Conservation (phyloP, 1,140 invertebrate species). For the Coptotermes formosanus region DNA sequence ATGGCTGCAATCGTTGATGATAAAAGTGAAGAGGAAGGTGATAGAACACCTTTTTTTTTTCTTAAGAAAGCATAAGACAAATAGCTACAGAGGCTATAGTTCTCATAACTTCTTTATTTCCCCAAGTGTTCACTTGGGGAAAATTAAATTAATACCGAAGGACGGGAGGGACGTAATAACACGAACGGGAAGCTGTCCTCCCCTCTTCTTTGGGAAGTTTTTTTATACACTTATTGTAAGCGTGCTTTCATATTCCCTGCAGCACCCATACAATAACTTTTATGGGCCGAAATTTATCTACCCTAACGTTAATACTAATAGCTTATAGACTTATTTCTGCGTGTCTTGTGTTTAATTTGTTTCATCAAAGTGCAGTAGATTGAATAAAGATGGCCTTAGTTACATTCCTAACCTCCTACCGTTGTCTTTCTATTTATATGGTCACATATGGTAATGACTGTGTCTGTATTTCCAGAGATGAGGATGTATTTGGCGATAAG, state of each 20-base stretch:
- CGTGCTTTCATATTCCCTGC: not conserved
- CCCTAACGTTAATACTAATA: too few species aligned
- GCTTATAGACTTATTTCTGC: too few species aligned
- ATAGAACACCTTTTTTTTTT: not conserved
- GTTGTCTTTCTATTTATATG: too few species aligned
- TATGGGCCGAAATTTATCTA: not conserved
- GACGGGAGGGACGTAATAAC: not conserved
- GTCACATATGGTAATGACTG: too few species aligned
- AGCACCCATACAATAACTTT: not conserved
- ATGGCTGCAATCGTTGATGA: not conserved
- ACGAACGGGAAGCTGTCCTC: too few species aligned
- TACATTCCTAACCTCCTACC: too few species aligned
- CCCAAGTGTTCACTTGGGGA: constrained; percentile 9
- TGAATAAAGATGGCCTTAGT: too few species aligned
- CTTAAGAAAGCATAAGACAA: not conserved
- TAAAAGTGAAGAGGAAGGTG: not conserved
- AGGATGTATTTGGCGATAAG: too few species aligned
- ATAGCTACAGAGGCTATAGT: not conserved
- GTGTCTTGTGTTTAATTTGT: too few species aligned
- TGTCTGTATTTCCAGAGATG: too few species aligned
- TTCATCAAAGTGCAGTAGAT: too few species aligned
- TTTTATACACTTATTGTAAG: not conserved
- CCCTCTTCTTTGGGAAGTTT: not conserved
- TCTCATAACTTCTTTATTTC: constrained; percentile 9
- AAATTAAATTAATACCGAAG: constrained; percentile 11